These are phyloP conservation scores for Lithobates pipiens DNA, from an alignment of 2,797 vertebrate genomes.

Conservation along the genomic window DNA sequence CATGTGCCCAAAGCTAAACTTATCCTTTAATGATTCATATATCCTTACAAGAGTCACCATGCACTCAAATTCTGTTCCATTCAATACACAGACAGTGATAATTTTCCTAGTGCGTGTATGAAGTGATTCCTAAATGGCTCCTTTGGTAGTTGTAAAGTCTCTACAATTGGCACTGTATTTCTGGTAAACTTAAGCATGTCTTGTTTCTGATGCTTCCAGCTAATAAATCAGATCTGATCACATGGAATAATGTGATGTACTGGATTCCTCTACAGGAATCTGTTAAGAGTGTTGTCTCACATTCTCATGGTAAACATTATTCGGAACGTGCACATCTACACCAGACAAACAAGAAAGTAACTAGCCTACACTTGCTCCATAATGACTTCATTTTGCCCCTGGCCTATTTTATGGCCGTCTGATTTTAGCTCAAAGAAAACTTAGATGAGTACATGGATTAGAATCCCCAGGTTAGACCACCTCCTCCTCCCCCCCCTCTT, in stretches of 20 bases:
- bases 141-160: no score
- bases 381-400: conserved; percentile 10
- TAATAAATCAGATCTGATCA: no score
- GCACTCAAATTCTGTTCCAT: background rate
- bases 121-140: background rate
- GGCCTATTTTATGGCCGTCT: background rate
- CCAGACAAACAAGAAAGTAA: background rate
- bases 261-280: background rate
- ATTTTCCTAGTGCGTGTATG: background rate
- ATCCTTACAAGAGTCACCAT: no score
- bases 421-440: background rate
- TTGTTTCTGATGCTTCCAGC: no score
- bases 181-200: no score
- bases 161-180: no score
- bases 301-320: background rate
- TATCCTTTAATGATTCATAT: no score
- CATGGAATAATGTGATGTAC: no score
- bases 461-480: background rate
- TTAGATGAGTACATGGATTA: background rate
- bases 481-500: no score
- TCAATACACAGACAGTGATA: background rate
- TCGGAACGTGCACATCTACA: background rate
- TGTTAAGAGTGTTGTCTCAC: background rate
- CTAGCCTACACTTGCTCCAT: conserved; percentile 18
- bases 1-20: no score